Percentiles rank a stretch among this genome's conserved stretches.
Evolutionary conservation across 2,888 invertebrate species (phyloP).

Genomic region (Epinotia demarniana): DNA sequence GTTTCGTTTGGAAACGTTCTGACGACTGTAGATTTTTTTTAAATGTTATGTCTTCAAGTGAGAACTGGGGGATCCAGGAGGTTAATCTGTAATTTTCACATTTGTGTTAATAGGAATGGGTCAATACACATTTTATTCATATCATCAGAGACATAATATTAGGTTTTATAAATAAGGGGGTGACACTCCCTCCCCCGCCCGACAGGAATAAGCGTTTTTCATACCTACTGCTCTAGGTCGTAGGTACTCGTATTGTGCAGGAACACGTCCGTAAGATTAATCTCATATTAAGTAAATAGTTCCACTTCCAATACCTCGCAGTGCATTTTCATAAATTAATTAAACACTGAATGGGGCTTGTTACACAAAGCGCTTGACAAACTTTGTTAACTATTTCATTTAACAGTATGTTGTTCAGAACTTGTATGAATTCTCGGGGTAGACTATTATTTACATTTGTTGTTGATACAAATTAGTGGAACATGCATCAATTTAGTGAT

Average conservation of each 20-base stretch:
- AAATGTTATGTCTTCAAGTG: no score
- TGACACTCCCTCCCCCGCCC: no score
- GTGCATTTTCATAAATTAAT: conserved; percentile 42
- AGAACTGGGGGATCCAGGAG: no score
- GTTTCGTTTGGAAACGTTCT: no score
- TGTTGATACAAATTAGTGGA: conserved; percentile 29
- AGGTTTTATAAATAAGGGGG: no score
- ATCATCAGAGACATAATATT: no score
- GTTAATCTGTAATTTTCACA: no score
- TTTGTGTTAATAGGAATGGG: no score
- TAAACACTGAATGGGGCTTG: conserved; percentile 56
- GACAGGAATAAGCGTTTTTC: no score
- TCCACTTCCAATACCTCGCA: background rate
- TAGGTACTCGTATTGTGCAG: background rate
- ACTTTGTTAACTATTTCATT: conserved; percentile 65
- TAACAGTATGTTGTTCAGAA: conserved; percentile 59
- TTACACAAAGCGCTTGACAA: conserved; percentile 59
- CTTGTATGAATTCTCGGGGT: conserved; percentile 59
- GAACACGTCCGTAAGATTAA: background rate
- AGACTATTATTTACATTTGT: conserved; percentile 54
- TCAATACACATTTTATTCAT: no score
- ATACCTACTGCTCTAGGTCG: no score
- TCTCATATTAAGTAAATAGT: background rate
- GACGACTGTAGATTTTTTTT: no score
- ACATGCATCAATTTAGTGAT: background rate